Percentiles rank a stretch among this genome's conserved stretches.
Conservation (phyloP, 1,140 invertebrate genomes). For the Drosophila teissieri region DNA sequence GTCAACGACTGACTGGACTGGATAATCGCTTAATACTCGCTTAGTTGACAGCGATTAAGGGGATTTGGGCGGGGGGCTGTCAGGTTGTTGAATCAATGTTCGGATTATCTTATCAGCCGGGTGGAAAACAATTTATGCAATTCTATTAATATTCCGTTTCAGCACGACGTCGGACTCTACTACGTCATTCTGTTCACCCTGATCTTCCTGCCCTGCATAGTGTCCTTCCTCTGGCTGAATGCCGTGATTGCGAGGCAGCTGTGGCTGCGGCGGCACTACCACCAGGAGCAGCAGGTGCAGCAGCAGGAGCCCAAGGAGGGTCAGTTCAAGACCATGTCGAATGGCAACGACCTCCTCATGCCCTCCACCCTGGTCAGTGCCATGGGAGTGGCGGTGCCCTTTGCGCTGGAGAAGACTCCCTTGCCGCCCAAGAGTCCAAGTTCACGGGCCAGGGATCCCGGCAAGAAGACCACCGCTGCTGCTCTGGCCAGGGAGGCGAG, state of each 20-base stretch:
- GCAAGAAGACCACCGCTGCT: background rate
- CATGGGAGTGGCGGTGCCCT: slow-evolving; percentile 49
- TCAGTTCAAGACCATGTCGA: slow-evolving; percentile 9
- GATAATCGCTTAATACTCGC: slow-evolving; percentile 14
- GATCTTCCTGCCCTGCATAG: slow-evolving; percentile 86
- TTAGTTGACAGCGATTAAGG: slow-evolving; percentile 8
- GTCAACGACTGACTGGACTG: slow-evolving; percentile 22
- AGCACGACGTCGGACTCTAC: slow-evolving; percentile 73
- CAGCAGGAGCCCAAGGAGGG: slow-evolving; percentile 26
- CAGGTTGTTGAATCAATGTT: slow-evolving; percentile 32
- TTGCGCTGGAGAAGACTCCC: slow-evolving; percentile 20
- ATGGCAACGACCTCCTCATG: slow-evolving; percentile 42
- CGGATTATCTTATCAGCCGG: slow-evolving; percentile 59
- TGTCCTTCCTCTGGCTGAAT: slow-evolving; percentile 86
- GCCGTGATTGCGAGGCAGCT: slow-evolving; percentile 85
- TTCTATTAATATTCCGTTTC: slow-evolving; percentile 38
- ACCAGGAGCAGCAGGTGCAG: slow-evolving; percentile 45
- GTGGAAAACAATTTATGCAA: slow-evolving; percentile 43
- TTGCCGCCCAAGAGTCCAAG: background rate
- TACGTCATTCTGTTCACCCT: slow-evolving; percentile 85
- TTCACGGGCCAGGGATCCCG: background rate
- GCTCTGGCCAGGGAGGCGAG: slow-evolving; percentile 75
- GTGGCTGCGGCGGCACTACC: slow-evolving; percentile 77
- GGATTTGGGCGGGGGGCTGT: slow-evolving; percentile 8
- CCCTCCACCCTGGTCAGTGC: slow-evolving; percentile 49